These are phyloP conservation scores for Bufotes viridis DNA, from an alignment of 2,797 vertebrate species.

Conservation along the genomic window DNA sequence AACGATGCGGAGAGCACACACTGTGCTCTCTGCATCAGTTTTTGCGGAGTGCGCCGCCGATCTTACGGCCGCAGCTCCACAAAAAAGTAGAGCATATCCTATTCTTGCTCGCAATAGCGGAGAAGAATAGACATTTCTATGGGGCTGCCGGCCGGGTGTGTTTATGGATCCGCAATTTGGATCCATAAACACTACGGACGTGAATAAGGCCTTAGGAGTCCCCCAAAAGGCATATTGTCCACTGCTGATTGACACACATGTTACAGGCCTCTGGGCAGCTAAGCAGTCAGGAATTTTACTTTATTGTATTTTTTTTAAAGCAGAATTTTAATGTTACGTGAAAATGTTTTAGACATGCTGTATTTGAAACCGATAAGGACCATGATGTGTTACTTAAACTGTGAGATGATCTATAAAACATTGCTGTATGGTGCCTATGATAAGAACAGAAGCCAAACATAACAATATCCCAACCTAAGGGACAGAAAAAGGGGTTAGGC, in stretches of 20 bases:
- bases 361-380: not conserved
- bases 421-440: not conserved
- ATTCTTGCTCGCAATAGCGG: too few species aligned
- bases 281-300: conserved; percentile 17
- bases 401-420: conserved; percentile 1
- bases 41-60: too few species aligned
- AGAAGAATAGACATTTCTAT: too few species aligned
- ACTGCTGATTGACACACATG: not conserved
- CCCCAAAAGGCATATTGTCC: not conserved
- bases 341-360: not conserved
- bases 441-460: not conserved
- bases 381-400: not conserved
- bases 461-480: not conserved
- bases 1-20: too few species aligned
- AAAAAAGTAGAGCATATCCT: too few species aligned
- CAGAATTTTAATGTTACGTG: not conserved
- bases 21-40: too few species aligned
- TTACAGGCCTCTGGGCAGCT: conserved; percentile 36
- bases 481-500: not conserved
- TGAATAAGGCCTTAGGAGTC: too few species aligned
- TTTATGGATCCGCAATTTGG: too few species aligned
- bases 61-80: too few species aligned
- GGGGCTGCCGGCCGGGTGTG: too few species aligned
- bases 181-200: too few species aligned
- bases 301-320: not conserved